Percentiles rank a stretch among this genome's conserved stretches.
Evolutionary conservation across 1,140 invertebrate genomes (phyloP).

Genomic region (Aphis gossypii): DNA sequence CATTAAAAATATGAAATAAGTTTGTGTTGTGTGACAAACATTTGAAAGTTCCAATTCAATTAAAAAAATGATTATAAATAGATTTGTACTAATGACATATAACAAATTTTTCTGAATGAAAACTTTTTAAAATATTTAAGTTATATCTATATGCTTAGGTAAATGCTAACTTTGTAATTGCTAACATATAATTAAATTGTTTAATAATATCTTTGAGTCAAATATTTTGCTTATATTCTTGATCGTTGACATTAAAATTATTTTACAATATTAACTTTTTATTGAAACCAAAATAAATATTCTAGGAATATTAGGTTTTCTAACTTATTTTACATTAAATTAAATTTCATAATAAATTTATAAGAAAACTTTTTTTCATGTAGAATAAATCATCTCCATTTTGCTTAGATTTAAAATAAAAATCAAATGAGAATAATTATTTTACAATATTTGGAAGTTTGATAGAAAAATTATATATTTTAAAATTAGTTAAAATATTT

Average conservation of each 20-base stretch:
- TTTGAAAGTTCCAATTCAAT: not conserved
- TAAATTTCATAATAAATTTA: not conserved
- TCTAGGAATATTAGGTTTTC: not conserved
- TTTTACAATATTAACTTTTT: constrained; percentile 13
- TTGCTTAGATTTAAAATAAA: not conserved
- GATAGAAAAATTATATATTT: not conserved
- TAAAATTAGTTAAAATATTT: not conserved
- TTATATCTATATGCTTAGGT: not conserved
- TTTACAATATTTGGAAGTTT: not conserved
- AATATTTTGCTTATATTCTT: constrained; percentile 30
- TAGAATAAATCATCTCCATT: not conserved
- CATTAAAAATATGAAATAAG: not conserved
- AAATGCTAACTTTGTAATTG: constrained; percentile 25
- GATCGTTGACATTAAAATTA: not conserved
- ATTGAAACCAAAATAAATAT: too few species aligned
- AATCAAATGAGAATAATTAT: not conserved
- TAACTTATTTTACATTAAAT: not conserved
- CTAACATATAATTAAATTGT: constrained; percentile 13
- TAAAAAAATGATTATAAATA: not conserved
- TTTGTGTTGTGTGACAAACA: not conserved
- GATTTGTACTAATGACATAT: not conserved
- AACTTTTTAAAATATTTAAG: not conserved
- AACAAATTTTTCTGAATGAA: not conserved
- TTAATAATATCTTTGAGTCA: not conserved
- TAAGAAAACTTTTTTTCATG: not conserved